These are phyloP conservation scores for Myotis brandtii DNA, from an alignment of 2,113 vertebrate genomes.

Conservation along the genomic window DNA sequence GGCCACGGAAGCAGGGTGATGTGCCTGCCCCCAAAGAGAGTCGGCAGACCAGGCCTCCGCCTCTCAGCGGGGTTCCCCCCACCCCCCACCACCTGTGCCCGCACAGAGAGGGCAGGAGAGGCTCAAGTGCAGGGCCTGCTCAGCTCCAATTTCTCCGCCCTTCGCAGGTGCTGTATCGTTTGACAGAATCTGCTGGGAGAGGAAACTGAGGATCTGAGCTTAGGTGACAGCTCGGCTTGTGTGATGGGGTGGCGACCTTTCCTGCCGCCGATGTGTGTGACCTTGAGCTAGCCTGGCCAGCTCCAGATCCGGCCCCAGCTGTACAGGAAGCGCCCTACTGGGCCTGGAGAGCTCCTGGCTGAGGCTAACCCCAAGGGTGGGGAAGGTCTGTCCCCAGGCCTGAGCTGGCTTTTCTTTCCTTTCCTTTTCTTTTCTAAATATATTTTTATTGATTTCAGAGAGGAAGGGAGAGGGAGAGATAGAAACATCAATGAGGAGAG, in stretches of 20 bases:
- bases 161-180: slow-evolving; percentile 14
- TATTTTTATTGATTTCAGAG: too few relatives aligned
- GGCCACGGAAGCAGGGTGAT: background rate
- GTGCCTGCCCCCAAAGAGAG: background rate
- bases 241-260: background rate
- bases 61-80: background rate
- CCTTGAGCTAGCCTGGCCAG: background rate
- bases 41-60: background rate
- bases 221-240: slow-evolving; percentile 19
- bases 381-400: background rate
- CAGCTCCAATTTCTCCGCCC: slow-evolving; percentile 44
- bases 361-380: background rate
- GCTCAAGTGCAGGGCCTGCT: background rate
- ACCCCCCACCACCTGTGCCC: background rate
- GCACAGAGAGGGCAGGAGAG: background rate
- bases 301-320: background rate
- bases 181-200: slow-evolving; percentile 49
- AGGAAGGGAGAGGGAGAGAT: too few relatives aligned
- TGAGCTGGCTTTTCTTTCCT: background rate
- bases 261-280: background rate
- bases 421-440: too few relatives aligned
- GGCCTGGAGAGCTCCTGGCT: background rate
- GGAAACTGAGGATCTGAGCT: slow-evolving; percentile 45
- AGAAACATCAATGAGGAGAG: too few relatives aligned
- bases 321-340: background rate